These are phyloP conservation scores for Oeneis ivallda DNA, from an alignment of 2,888 invertebrate genomes.

Conservation along the genomic window DNA sequence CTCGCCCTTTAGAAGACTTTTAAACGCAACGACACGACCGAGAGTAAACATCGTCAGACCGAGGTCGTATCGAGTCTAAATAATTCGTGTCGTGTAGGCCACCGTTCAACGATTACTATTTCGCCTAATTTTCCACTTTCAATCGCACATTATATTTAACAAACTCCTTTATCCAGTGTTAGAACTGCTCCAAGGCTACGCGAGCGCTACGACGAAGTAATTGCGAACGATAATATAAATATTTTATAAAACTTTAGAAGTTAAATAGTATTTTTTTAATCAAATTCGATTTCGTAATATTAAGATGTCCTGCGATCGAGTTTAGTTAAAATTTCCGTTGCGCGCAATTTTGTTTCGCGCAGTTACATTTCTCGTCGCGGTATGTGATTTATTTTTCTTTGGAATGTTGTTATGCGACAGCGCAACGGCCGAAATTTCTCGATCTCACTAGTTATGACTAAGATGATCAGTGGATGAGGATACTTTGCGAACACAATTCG, in stretches of 20 bases:
- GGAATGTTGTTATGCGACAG: background rate
- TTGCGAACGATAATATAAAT: conserved; percentile 70
- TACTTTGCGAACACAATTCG: conserved; percentile 45
- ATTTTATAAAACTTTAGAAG: conserved; percentile 71
- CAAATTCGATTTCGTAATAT: conserved; percentile 74
- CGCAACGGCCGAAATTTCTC: conserved; percentile 31
- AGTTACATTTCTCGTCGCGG: too few relatives aligned
- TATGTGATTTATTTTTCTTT: background rate
- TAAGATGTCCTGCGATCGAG: conserved; percentile 46
- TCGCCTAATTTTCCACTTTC: conserved; percentile 52
- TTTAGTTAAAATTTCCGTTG: conserved; percentile 26
- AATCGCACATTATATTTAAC: conserved; percentile 50
- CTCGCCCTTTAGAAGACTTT: conserved; percentile 14
- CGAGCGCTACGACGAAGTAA: conserved; percentile 61
- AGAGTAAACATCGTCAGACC: conserved; percentile 17
- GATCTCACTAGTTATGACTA: conserved; percentile 30
- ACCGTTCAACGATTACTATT: conserved; percentile 51
- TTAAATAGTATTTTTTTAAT: conserved; percentile 60
- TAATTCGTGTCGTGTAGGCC: background rate
- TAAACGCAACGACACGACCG: conserved; percentile 32
- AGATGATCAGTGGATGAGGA: conserved; percentile 66
- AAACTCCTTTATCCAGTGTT: conserved; percentile 53
- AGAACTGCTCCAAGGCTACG: conserved; percentile 54
- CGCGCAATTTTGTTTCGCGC: background rate
- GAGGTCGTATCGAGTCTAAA: background rate